phyloP scores from a whole-genome alignment of 2,113 vertebrate genomes.

The Rattus norvegicus region GRCr8 NC_086023.1:108204001-108204500 shows the following conservation, averaged over 20 bases:
- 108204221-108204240: neutral
- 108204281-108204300: neutral
- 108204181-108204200: neutral
- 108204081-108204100: neutral
- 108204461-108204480: neutral
- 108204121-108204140: accelerated
- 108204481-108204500: neutral
- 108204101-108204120: neutral
- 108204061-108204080: neutral
- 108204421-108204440: neutral
- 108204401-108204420: no score
- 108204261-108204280: neutral
- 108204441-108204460: neutral
- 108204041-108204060: neutral
- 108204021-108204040: neutral
- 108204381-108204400: neutral
- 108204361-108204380: no score
- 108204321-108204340: neutral
- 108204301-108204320: neutral
- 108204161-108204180: neutral
- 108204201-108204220: neutral
- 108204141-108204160: neutral
- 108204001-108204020: neutral
- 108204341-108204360: neutral
- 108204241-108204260: neutral